phyloP scores from a whole-genome alignment of 1,140 invertebrate genomes.

The Brachionus manjavacas region DNA sequence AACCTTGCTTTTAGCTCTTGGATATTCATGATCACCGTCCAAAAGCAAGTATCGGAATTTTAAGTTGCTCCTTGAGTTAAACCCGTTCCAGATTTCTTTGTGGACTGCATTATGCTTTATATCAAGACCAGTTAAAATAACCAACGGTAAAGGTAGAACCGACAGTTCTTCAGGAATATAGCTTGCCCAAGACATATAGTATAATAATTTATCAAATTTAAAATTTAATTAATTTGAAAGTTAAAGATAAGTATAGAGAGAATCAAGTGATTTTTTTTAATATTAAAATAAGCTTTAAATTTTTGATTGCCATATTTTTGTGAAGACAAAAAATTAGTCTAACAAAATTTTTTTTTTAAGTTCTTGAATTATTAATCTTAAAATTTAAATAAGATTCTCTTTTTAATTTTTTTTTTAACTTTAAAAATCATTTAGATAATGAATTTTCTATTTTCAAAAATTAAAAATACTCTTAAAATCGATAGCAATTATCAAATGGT shows the following conservation, averaged over 20 bases:
- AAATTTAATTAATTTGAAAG: not conserved
- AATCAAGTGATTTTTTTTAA: conserved; percentile 21
- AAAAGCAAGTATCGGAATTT: conserved; percentile 72
- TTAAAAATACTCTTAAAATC: not conserved
- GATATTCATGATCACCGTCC: conserved; percentile 72
- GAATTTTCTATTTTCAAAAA: no score
- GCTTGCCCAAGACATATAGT: conserved; percentile 55
- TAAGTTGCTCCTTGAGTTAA: conserved; percentile 73
- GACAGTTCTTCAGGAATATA: conserved; percentile 63
- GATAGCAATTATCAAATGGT: not conserved
- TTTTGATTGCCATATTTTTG: not conserved
- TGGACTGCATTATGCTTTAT: conserved; percentile 76
- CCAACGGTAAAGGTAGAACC: conserved; percentile 72
- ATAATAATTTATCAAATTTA: not conserved
- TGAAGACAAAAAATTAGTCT: not conserved
- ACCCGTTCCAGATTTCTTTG: conserved; percentile 83
- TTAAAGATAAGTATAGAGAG: not conserved
- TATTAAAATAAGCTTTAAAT: not conserved
- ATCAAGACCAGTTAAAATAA: conserved; percentile 80
- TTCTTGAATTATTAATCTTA: not conserved
- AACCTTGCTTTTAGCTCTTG: conserved; percentile 79
- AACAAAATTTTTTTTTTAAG: not conserved
- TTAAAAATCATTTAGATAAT: no score
- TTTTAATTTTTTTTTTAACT: not conserved
- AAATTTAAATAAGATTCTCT: not conserved